A percentile compares a stretch with the other conserved stretches of the same genome.
Evolutionary conservation across 92 coral and sea anemone genomes (phyloP).

Genomic region (Parazoanthus atlanticus): DNA sequence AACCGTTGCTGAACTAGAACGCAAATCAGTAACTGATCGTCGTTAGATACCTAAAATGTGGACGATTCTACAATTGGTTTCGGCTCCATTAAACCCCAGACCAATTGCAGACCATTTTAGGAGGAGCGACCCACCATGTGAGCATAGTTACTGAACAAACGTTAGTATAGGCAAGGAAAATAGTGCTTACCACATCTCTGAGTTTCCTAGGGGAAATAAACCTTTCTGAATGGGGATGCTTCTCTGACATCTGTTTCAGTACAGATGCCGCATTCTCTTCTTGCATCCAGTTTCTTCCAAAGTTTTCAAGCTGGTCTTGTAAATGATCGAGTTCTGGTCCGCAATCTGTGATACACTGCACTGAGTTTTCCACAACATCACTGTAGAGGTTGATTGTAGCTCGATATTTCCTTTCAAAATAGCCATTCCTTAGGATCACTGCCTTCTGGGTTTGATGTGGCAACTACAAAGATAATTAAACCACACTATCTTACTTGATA

Average conservation of each 20-base stretch:
- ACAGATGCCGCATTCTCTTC: not conserved
- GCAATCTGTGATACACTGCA: not conserved
- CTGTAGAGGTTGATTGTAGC: not conserved
- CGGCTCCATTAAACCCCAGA: no score
- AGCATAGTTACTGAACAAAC: no score
- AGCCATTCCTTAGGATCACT: not conserved
- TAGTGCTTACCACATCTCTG: not conserved
- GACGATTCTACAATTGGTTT: no score
- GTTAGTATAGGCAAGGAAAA: no score
- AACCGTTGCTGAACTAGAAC: no score
- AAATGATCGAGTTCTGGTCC: not conserved
- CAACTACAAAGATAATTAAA: not conserved
- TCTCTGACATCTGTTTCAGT: not conserved
- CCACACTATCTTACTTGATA: no score
- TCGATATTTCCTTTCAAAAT: not conserved
- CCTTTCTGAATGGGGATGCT: not conserved
- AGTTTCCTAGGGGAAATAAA: not conserved
- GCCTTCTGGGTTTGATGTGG: not conserved
- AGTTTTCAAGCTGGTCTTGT: not conserved
- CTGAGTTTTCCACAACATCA: constrained; percentile 5
- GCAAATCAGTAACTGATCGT: no score
- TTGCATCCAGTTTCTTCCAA: not conserved
- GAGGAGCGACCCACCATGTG: no score
- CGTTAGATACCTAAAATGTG: no score
- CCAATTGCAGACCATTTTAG: no score